Conservation (phyloP, 2,888 invertebrate genomes). For the Tetrapedia diversipes region DNA sequence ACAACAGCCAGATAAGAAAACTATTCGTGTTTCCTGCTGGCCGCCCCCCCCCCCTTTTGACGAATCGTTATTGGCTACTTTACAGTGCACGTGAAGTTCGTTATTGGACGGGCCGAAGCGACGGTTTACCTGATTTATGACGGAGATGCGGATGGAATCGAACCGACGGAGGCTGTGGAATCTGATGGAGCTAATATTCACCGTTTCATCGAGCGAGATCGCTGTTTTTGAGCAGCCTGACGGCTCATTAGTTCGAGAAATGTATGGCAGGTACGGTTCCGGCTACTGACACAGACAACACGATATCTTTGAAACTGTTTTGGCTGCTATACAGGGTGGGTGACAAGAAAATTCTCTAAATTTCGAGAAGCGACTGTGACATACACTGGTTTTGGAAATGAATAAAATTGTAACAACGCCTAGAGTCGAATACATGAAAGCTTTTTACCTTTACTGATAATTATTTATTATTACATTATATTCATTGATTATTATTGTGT, state of each 20-base stretch:
- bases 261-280: slow-evolving; percentile 19
- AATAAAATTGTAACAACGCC: no score
- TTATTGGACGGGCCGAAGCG: slow-evolving; percentile 11
- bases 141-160: slow-evolving; percentile 8
- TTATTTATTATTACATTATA: no score
- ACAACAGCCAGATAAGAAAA: slow-evolving; percentile 19
- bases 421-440: no score
- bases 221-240: slow-evolving; percentile 27
- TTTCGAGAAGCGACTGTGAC: no score
- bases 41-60: slow-evolving; percentile 11
- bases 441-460: no score
- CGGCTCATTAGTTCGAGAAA: slow-evolving; percentile 50
- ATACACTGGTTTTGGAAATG: no score
- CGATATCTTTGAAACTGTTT: not conserved
- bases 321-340: not conserved
- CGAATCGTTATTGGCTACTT: slow-evolving; percentile 45
- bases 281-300: not conserved
- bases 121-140: slow-evolving; percentile 42
- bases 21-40: slow-evolving; percentile 18
- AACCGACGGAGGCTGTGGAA: slow-evolving; percentile 1
- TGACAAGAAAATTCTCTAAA: no score
- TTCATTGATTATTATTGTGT: no score
- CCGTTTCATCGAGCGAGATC: slow-evolving; percentile 34
- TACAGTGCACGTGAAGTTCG: slow-evolving; percentile 3
- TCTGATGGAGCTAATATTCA: slow-evolving; percentile 54